phyloP scores from a whole-genome alignment of 2,113 vertebrate genomes.

The Pitta sordida region DNA sequence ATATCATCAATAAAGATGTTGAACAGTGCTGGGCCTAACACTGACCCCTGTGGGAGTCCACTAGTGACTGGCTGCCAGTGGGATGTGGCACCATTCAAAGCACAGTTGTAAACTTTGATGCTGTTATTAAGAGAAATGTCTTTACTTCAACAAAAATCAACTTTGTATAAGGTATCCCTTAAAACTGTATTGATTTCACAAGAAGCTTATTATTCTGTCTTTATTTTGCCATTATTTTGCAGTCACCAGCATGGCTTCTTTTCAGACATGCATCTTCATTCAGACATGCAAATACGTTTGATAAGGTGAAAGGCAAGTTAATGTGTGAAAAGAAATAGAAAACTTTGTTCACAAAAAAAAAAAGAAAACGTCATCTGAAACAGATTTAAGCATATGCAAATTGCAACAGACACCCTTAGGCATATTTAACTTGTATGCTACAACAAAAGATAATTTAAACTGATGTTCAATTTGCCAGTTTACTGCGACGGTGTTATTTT shows the following conservation, averaged over 20 bases:
- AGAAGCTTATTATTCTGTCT: background rate
- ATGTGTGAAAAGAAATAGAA: background rate
- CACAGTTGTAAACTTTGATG: background rate
- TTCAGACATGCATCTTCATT: background rate
- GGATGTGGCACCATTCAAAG: too few relatives aligned
- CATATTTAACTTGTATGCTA: background rate
- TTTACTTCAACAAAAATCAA: background rate
- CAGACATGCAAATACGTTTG: background rate
- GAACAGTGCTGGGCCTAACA: too few relatives aligned
- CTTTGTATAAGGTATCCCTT: background rate
- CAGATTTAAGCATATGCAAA: background rate
- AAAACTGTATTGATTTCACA: background rate
- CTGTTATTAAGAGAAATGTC: background rate
- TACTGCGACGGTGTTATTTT: conserved; percentile 54
- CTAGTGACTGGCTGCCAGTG: too few relatives aligned
- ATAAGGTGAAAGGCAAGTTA: background rate
- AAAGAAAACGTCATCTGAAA: background rate
- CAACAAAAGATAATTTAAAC: conserved; percentile 51
- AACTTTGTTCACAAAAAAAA: background rate
- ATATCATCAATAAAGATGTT: too few relatives aligned
- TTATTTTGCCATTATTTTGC: background rate
- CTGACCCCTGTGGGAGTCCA: too few relatives aligned
- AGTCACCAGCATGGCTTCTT: background rate
- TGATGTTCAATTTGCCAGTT: conserved; percentile 45
- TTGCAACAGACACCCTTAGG: conserved; percentile 35